phyloP scores from a whole-genome alignment of 1,140 invertebrate species.

The Neoseiulus cucumeris region DNA sequence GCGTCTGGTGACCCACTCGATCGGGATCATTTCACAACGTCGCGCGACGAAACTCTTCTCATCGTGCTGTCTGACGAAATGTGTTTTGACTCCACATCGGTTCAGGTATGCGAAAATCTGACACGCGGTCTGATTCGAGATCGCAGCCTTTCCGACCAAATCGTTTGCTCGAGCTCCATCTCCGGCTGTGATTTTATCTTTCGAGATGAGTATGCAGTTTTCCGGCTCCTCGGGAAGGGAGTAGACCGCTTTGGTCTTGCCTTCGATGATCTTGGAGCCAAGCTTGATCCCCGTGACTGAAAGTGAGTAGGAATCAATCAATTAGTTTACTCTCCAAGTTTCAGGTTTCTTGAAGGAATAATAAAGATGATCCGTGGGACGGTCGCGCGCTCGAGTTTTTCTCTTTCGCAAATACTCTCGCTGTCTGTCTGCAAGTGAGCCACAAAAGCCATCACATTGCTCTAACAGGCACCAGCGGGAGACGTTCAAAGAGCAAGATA shows the following conservation, averaged over 20 bases:
- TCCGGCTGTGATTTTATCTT: constrained; percentile 86
- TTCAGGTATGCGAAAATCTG: constrained; percentile 78
- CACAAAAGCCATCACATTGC: too few species aligned
- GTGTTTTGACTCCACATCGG: constrained; percentile 56
- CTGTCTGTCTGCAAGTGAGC: too few species aligned
- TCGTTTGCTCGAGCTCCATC: constrained; percentile 79
- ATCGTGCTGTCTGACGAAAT: constrained; percentile 45
- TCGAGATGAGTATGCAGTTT: constrained; percentile 46
- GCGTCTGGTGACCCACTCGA: constrained; percentile 88
- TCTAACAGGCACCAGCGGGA: too few species aligned
- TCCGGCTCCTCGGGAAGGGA: constrained; percentile 43
- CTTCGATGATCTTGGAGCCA: constrained; percentile 60
- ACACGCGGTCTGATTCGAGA: constrained; percentile 72
- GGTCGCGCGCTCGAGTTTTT: too few species aligned
- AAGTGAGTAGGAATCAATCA: neutral
- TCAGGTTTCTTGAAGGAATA: too few species aligned
- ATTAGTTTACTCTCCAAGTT: too few species aligned
- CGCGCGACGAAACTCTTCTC: constrained; percentile 61
- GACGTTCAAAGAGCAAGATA: too few species aligned
- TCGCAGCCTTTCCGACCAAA: constrained; percentile 71
- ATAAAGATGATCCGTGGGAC: too few species aligned
- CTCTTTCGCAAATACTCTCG: too few species aligned
- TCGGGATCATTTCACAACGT: constrained; percentile 88
- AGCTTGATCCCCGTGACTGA: constrained; percentile 25
- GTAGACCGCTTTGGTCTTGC: constrained; percentile 86